Evolutionary conservation across 2,797 vertebrate species (phyloP).

Genomic region (Gymnothorax javanicus): DNA sequence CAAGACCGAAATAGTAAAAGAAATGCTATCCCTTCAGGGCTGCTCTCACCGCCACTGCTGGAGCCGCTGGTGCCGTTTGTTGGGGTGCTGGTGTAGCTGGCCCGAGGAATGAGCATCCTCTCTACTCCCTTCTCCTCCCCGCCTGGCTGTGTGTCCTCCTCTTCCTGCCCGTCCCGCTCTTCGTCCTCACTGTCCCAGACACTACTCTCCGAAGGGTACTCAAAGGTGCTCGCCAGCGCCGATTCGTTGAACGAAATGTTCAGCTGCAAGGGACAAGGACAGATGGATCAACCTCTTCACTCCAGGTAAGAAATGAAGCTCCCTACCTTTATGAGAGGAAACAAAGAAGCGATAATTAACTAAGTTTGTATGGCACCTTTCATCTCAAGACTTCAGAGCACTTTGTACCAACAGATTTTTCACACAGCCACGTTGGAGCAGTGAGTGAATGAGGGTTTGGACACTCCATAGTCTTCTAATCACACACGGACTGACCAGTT

Average conservation of each 20-base stretch:
- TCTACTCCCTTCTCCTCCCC: slow-evolving; percentile 64
- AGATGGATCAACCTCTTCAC: neutral
- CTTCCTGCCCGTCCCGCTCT: slow-evolving; percentile 68
- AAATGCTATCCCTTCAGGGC: slow-evolving; percentile 5
- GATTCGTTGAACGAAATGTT: slow-evolving; percentile 96
- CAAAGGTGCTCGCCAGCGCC: slow-evolving; percentile 89
- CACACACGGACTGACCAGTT: neutral
- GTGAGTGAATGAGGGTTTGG: neutral
- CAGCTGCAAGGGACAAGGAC: slow-evolving; percentile 68
- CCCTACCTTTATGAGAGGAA: neutral
- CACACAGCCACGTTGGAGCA: neutral
- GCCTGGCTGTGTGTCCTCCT: slow-evolving; percentile 55
- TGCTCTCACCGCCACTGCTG: slow-evolving; percentile 72
- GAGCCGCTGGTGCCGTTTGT: slow-evolving; percentile 56
- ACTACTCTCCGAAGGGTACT: slow-evolving; percentile 91
- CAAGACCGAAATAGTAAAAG: no score
- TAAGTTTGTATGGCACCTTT: neutral
- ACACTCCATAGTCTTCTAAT: neutral
- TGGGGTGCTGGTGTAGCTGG: slow-evolving; percentile 66
- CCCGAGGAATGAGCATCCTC: slow-evolving; percentile 75
- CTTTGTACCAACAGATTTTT: neutral
- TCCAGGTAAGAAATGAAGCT: neutral
- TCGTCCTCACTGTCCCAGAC: slow-evolving; percentile 79
- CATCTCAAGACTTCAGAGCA: neutral
- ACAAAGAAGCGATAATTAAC: neutral